Conservation (phyloP, 2,888 invertebrate species). For the Muschampia plurimacula region DNA sequence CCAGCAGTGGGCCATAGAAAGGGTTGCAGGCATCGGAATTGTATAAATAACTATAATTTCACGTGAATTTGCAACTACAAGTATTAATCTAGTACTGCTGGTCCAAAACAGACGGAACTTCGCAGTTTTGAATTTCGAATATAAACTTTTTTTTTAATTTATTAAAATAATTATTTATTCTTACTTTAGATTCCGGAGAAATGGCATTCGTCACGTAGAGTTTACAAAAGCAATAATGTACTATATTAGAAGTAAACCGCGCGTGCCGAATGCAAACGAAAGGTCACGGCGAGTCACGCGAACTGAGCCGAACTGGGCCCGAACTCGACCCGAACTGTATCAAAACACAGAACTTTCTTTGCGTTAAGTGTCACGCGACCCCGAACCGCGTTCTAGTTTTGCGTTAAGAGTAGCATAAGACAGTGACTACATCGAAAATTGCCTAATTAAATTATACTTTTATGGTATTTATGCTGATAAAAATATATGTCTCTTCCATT, state of each 20-base stretch:
- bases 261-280: slow-evolving; percentile 22
- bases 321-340: slow-evolving; percentile 30
- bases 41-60: too few species aligned
- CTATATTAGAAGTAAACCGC: not conserved
- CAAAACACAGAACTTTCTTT: slow-evolving; percentile 65
- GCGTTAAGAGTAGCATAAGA: not conserved
- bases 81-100: too few species aligned
- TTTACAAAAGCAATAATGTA: not conserved
- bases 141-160: not conserved
- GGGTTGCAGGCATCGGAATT: too few species aligned
- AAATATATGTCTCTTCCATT: not conserved
- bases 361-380: slow-evolving; percentile 60
- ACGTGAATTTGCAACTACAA: not conserved
- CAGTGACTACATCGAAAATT: not conserved
- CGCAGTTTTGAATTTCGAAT: not conserved
- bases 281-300: slow-evolving; percentile 36
- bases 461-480: not conserved
- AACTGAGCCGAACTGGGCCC: slow-evolving; percentile 6
- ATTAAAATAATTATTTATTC: not conserved
- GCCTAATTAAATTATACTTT: not conserved
- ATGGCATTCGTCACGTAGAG: not conserved
- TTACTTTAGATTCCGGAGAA: not conserved
- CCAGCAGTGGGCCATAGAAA: too few species aligned
- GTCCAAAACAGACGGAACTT: not conserved
- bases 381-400: slow-evolving; percentile 65